phyloP scores from a whole-genome alignment of 2,888 invertebrate species.

The Cryptus armator region DNA sequence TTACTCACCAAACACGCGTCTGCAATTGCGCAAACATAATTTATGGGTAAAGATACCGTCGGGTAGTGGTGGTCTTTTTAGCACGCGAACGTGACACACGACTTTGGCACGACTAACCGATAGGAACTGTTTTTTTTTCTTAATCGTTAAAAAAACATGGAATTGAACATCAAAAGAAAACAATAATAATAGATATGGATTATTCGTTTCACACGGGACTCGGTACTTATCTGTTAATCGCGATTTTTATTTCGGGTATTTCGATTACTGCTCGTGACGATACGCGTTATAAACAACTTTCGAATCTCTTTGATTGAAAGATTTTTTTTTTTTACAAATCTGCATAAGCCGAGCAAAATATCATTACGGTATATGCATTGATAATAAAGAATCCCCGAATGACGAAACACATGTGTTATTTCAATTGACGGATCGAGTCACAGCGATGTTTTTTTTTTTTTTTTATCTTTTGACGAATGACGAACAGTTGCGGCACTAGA shows the following conservation, averaged over 20 bases:
- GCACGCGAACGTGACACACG: constrained; percentile 52
- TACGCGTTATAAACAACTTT: background rate
- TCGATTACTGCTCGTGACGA: background rate
- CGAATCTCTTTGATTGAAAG: background rate
- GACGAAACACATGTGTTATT: background rate
- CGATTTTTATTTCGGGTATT: background rate
- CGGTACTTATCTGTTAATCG: background rate
- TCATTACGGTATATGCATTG: too few species aligned
- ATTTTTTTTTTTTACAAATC: too few species aligned
- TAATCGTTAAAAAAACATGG: background rate
- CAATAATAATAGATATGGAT: background rate
- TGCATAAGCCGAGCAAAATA: too few species aligned
- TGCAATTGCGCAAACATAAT: constrained; percentile 63
- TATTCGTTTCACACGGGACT: background rate
- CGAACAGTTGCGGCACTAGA: background rate
- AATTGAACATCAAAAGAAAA: background rate
- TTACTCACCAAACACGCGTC: constrained; percentile 60
- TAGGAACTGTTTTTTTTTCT: constrained; percentile 20
- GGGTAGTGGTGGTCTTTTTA: constrained; percentile 8
- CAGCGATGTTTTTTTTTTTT: constrained; percentile 11
- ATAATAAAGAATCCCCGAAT: too few species aligned
- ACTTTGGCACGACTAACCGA: constrained; percentile 40
- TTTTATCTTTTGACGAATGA: constrained; percentile 1
- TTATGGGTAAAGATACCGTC: constrained; percentile 51
- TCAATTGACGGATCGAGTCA: background rate